These are phyloP conservation scores for Papilio machaon DNA, from an alignment of 1,140 invertebrate species.

Conservation along the genomic window DNA sequence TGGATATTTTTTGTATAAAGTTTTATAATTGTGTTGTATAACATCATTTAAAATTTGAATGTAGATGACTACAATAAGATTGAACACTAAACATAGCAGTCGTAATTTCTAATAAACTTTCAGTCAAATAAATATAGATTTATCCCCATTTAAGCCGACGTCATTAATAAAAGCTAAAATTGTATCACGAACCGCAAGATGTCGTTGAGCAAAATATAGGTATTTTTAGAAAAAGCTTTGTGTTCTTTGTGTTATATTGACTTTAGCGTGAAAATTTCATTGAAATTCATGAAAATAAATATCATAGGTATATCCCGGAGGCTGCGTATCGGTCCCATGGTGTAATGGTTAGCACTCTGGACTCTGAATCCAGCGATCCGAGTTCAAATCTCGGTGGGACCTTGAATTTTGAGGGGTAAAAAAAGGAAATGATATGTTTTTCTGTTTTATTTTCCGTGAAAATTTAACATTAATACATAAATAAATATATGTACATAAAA, in stretches of 20 bases:
- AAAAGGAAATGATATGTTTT: too few relatives aligned
- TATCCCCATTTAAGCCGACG: background rate
- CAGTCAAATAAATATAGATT: conserved; percentile 1
- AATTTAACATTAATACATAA: too few relatives aligned
- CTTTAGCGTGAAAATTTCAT: background rate
- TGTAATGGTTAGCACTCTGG: conserved; percentile 38
- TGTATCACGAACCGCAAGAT: conserved; percentile 5
- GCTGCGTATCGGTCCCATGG: conserved; percentile 14
- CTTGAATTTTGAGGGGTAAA: background rate
- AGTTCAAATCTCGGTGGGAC: conserved; percentile 39
- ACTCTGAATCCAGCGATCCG: conserved; percentile 39
- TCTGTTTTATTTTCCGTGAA: too few relatives aligned
- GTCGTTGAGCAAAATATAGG: background rate
- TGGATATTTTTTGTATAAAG: background rate
- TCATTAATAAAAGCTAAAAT: background rate
- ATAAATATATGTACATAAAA: too few relatives aligned
- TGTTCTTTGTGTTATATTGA: background rate
- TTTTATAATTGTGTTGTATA: background rate
- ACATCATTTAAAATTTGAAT: background rate
- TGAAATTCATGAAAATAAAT: background rate
- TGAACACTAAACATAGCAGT: background rate
- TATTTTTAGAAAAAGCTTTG: background rate
- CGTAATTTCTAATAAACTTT: background rate
- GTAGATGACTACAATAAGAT: background rate
- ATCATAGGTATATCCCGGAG: background rate